phyloP scores from a whole-genome alignment of 2,113 vertebrate genomes.

The Corydoras sp. region DNA sequence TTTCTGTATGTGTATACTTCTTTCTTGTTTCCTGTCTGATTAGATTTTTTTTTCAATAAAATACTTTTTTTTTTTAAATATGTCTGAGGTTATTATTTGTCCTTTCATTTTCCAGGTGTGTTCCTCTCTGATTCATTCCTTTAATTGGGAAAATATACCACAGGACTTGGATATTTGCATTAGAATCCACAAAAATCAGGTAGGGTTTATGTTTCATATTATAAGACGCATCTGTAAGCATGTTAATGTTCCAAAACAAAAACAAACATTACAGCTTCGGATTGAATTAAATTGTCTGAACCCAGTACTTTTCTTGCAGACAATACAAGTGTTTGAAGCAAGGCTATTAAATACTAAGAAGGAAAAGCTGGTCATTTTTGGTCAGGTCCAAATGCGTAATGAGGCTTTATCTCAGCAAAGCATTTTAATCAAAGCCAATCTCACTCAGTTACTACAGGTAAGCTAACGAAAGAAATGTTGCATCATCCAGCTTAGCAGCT shows the following conservation, averaged over 20 bases:
- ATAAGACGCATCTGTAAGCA: too few relatives aligned
- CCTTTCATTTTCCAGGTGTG: slow-evolving; percentile 64
- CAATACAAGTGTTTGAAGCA: slow-evolving; percentile 57
- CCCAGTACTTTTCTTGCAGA: too few relatives aligned
- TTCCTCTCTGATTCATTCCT: slow-evolving; percentile 70
- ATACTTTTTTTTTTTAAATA: too few relatives aligned
- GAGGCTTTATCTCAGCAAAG: slow-evolving; percentile 42
- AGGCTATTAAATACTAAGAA: slow-evolving; percentile 62
- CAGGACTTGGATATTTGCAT: slow-evolving; percentile 71
- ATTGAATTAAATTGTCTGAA: neutral
- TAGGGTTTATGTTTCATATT: slow-evolving; percentile 24
- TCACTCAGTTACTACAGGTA: slow-evolving; percentile 72
- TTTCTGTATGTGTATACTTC: too few relatives aligned
- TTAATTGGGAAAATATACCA: slow-evolving; percentile 60
- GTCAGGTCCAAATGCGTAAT: slow-evolving; percentile 55
- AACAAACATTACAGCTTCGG: too few relatives aligned
- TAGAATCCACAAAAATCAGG: slow-evolving; percentile 58
- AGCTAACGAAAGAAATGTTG: neutral
- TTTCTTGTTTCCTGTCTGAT: neutral
- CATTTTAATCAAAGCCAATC: slow-evolving; percentile 58
- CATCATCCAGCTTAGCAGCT: neutral
- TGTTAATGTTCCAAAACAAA: too few relatives aligned
- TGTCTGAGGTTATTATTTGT: neutral
- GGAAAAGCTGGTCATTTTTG: slow-evolving; percentile 62
- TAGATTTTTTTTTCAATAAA: neutral